Percentiles rank a stretch among this genome's conserved stretches.
Evolutionary conservation across 2,888 invertebrate species (phyloP).

Genomic region (Drosophila greeni): DNA sequence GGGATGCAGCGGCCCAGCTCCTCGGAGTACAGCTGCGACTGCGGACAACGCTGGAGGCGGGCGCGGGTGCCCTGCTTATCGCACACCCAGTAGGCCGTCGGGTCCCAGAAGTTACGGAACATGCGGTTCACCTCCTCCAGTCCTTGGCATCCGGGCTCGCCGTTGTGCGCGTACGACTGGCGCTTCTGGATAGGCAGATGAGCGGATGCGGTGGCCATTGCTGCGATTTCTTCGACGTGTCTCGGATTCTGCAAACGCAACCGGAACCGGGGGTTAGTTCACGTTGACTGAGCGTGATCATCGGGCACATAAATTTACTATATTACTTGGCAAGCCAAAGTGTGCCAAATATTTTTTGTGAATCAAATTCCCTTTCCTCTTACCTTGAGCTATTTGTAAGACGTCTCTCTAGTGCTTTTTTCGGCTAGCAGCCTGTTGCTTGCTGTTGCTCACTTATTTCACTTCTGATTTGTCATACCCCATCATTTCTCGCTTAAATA

Average conservation of each 20-base stretch:
- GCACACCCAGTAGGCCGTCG: conserved; percentile 75
- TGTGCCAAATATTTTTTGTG: conserved; percentile 22
- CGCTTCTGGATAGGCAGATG: conserved; percentile 64
- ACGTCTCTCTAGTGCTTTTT: conserved; percentile 12
- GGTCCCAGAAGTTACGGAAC: conserved; percentile 77
- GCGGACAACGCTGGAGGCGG: conserved; percentile 62
- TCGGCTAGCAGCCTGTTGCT: conserved; percentile 37
- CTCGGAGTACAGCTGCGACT: conserved; percentile 70
- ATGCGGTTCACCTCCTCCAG: conserved; percentile 70
- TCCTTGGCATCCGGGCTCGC: conserved; percentile 75
- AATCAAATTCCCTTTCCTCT: conserved; percentile 30
- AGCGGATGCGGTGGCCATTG: conserved; percentile 59
- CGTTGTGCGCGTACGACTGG: conserved; percentile 66
- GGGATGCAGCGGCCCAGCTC: conserved; percentile 67
- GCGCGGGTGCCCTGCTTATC: conserved; percentile 67
- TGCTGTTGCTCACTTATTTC: conserved; percentile 57
- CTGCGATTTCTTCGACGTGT: background rate
- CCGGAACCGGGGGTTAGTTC: conserved; percentile 21
- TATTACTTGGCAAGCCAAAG: conserved; percentile 8
- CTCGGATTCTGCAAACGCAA: conserved; percentile 3
- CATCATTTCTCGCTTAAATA: conserved; percentile 67
- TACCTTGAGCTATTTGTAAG: conserved; percentile 31
- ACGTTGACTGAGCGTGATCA: conserved; percentile 32
- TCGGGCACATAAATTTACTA: conserved; percentile 5
- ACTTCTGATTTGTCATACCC: conserved; percentile 68